Evolutionary conservation across 2,113 vertebrate species (phyloP).

Genomic region (Stigmatopora nigra): DNA sequence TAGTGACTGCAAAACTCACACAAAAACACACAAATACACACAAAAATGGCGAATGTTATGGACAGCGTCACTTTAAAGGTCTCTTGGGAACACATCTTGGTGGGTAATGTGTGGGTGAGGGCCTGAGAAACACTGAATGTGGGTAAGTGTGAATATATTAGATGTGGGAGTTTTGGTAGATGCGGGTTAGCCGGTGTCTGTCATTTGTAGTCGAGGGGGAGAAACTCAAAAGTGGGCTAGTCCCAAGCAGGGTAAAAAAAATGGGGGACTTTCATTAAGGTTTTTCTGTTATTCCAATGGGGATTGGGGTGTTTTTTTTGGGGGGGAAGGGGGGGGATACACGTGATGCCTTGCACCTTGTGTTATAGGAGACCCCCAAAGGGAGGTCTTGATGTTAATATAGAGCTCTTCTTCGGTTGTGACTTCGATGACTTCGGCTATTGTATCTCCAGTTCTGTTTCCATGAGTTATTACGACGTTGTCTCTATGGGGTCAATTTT

Average conservation of each 20-base stretch:
- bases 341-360: constrained; percentile 99
- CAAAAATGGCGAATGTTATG: constrained; percentile 6
- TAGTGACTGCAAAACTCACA: constrained; percentile 10
- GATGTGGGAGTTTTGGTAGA: constrained; percentile 61
- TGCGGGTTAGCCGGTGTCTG: constrained; percentile 54
- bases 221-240: constrained; percentile 46
- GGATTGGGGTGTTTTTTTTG: constrained; percentile 20
- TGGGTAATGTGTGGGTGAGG: constrained; percentile 1
- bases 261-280: constrained; percentile 41
- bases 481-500: constrained; percentile 98
- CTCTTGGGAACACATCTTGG: constrained; percentile 30
- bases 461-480: constrained; percentile 98
- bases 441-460: constrained; percentile 90
- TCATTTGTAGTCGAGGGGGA: constrained; percentile 58
- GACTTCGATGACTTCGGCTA: constrained; percentile 62
- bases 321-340: constrained; percentile 72
- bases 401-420: constrained; percentile 88
- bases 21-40: constrained; percentile 5
- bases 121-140: constrained; percentile 43
- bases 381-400: constrained; percentile 81
- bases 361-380: constrained; percentile 98
- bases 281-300: constrained; percentile 22
- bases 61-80: constrained; percentile 32
- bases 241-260: constrained; percentile 54
- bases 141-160: constrained; percentile 45